These are phyloP conservation scores for Colaptes auratus DNA, from an alignment of 2,113 vertebrate genomes.

Conservation along the genomic window DNA sequence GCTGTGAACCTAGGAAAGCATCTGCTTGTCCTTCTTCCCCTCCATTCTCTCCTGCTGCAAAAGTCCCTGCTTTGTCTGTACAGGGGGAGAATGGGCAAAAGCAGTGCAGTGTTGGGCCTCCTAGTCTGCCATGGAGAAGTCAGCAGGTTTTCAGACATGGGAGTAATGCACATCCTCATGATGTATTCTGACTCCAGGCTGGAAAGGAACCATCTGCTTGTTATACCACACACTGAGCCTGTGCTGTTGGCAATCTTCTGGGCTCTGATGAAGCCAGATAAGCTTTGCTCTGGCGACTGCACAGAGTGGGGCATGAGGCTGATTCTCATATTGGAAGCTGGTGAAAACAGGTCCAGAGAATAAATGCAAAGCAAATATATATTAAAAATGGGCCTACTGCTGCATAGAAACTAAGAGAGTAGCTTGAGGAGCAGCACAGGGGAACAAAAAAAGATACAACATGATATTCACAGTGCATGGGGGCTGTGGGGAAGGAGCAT, in stretches of 20 bases:
- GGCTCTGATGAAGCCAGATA: background rate
- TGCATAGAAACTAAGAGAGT: background rate
- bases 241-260: constrained; percentile 6
- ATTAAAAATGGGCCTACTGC: background rate
- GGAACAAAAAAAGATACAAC: background rate
- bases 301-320: background rate
- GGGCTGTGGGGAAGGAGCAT: background rate
- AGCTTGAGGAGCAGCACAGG: background rate
- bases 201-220: constrained; percentile 20
- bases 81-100: background rate
- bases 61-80: background rate
- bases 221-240: background rate
- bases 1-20: background rate
- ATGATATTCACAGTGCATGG: background rate
- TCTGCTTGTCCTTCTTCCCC: background rate
- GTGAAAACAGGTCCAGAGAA: background rate
- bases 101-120: background rate
- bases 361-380: background rate
- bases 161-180: background rate
- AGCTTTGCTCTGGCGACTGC: constrained; percentile 2
- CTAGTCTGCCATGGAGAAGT: background rate
- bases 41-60: background rate
- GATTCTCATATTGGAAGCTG: background rate
- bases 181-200: constrained; percentile 2
- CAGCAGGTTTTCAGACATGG: background rate